Evolutionary conservation across 2,888 invertebrate species (phyloP).

Genomic region (Leptopilina drosophilae): DNA sequence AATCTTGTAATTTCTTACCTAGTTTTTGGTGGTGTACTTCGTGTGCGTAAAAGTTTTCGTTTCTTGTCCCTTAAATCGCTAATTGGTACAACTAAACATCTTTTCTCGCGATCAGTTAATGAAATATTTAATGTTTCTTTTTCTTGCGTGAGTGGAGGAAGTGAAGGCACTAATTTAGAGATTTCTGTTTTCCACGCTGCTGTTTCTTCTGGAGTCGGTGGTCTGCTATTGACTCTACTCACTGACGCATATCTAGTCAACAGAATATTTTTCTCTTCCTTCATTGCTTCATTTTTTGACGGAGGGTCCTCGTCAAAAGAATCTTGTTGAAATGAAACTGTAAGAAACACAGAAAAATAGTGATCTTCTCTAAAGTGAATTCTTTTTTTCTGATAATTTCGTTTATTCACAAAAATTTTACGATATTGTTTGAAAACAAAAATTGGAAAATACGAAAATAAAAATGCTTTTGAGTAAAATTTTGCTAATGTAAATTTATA

Average conservation of each 20-base stretch:
- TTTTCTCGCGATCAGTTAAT: constrained; percentile 73
- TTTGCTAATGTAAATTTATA: too few species aligned
- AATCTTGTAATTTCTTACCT: constrained; percentile 57
- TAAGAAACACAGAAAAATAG: constrained; percentile 2
- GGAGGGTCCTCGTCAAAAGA: constrained; percentile 66
- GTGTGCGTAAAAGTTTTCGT: constrained; percentile 69
- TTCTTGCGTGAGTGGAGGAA: constrained; percentile 49
- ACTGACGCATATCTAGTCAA: constrained; percentile 49
- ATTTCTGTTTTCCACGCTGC: constrained; percentile 61
- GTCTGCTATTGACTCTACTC: constrained; percentile 40
- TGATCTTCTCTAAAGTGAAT: too few species aligned
- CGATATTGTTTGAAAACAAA: too few species aligned
- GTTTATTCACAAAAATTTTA: too few species aligned
- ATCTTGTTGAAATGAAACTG: constrained; percentile 74
- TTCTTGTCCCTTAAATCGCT: constrained; percentile 72
- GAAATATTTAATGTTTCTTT: constrained; percentile 57
- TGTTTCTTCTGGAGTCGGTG: constrained; percentile 45
- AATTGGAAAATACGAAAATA: too few species aligned
- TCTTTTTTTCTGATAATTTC: too few species aligned
- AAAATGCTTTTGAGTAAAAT: too few species aligned
- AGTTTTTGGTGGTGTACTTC: constrained; percentile 63
- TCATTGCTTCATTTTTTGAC: constrained; percentile 50
- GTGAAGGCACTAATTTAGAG: constrained; percentile 46
- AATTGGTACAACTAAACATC: constrained; percentile 74
- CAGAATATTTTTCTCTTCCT: constrained; percentile 55